Evolutionary conservation across 2,113 vertebrate genomes (phyloP).

Genomic region (Podarcis cretensis): DNA sequence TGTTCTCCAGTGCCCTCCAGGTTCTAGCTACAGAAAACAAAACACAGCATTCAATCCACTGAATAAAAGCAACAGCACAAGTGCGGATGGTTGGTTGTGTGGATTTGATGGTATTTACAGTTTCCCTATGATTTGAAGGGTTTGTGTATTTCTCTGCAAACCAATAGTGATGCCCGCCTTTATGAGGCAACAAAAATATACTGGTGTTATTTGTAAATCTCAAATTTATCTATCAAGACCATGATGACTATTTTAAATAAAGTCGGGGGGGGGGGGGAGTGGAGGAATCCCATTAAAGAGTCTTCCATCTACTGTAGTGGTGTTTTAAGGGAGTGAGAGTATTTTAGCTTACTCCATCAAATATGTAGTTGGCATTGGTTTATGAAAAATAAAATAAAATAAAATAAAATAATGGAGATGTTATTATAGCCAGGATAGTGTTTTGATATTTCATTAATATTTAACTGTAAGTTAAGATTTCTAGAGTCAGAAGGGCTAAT

Average conservation of each 20-base stretch:
- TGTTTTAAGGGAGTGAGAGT: slow-evolving; percentile 39
- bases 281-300: background rate
- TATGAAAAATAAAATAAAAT: slow-evolving; percentile 73
- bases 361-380: slow-evolving; percentile 56
- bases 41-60: slow-evolving; percentile 75
- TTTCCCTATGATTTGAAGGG: slow-evolving; percentile 72
- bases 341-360: slow-evolving; percentile 33
- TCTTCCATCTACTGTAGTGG: accelerated
- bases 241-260: background rate
- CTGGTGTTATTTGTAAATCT: background rate
- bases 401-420: slow-evolving; percentile 60
- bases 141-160: slow-evolving; percentile 78
- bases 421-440: slow-evolving; percentile 55
- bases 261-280: background rate
- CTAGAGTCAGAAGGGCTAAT: slow-evolving; percentile 62
- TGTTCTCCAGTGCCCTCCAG: slow-evolving; percentile 79
- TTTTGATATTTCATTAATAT: slow-evolving; percentile 69
- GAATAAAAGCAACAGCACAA: slow-evolving; percentile 78
- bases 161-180: slow-evolving; percentile 77
- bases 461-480: slow-evolving; percentile 57
- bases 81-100: slow-evolving; percentile 74
- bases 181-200: slow-evolving; percentile 48
- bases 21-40: slow-evolving; percentile 86
- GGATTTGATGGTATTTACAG: slow-evolving; percentile 85
- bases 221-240: background rate